Conservation (phyloP, 2,888 invertebrate species). For the Myopa testacea region DNA sequence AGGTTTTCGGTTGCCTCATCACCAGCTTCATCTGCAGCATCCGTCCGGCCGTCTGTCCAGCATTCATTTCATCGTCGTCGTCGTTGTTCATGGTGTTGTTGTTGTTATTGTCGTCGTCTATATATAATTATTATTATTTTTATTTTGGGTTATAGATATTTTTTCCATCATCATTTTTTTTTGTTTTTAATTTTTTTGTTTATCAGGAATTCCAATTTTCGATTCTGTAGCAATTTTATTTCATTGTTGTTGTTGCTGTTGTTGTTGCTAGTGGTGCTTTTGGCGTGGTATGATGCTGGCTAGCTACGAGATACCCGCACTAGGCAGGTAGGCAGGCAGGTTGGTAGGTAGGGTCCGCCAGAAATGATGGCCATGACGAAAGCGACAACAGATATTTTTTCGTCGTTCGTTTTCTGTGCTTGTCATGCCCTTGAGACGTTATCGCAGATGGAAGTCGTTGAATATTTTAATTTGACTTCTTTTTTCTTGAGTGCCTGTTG, state of each 20-base stretch:
- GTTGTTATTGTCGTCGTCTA: constrained; percentile 4
- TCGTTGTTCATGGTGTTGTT: neutral
- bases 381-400: constrained; percentile 28
- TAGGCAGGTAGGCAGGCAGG: neutral
- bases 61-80: constrained; percentile 7
- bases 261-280: neutral
- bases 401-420: constrained; percentile 44
- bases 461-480: constrained; percentile 34
- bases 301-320: neutral
- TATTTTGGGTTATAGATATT: constrained; percentile 22
- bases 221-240: constrained; percentile 57
- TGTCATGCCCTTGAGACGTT: constrained; percentile 62
- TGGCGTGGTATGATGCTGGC: neutral
- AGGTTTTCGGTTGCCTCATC: constrained; percentile 24
- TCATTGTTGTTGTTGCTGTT: constrained; percentile 8
- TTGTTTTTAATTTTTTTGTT: constrained; percentile 51
- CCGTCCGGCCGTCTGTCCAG: neutral
- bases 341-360: neutral
- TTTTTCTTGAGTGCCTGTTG: neutral
- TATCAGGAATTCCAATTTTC: constrained; percentile 63
- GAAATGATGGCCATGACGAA: constrained; percentile 40
- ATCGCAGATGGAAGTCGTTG: constrained; percentile 43
- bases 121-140: constrained; percentile 31
- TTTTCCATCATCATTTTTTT: constrained; percentile 13
- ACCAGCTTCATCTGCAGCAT: constrained; percentile 1